phyloP scores from a whole-genome alignment of 2,113 vertebrate species.

The Apteryx mantelli region DNA sequence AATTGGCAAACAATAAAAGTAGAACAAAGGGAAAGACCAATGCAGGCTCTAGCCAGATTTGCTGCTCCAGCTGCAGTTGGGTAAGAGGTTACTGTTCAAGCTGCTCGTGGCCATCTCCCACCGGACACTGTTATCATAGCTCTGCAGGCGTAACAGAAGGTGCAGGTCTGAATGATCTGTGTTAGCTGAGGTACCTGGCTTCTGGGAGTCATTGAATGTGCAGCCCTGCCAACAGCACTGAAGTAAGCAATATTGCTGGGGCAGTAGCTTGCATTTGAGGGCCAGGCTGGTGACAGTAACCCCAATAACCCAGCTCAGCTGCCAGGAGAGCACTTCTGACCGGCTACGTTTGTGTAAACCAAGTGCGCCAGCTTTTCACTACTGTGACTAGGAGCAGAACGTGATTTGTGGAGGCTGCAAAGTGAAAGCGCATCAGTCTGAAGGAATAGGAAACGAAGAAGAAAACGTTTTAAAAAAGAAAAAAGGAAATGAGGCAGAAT shows the following conservation, averaged over 20 bases:
- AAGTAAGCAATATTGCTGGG: not conserved
- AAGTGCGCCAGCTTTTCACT: not conserved
- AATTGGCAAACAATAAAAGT: not conserved
- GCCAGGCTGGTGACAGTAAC: not conserved
- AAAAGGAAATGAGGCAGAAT: not conserved
- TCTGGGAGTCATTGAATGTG: not conserved
- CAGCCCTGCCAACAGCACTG: not conserved
- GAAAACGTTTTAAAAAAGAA: not conserved
- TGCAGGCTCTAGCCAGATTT: not conserved
- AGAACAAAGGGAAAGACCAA: not conserved
- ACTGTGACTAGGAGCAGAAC: not conserved
- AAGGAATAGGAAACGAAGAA: conserved; percentile 20
- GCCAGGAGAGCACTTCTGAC: not conserved
- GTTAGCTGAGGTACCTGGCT: not conserved
- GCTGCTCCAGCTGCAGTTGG: not conserved
- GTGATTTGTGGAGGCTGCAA: not conserved
- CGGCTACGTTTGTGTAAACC: not conserved
- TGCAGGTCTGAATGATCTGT: not conserved
- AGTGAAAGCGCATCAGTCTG: not conserved
- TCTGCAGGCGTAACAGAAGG: not conserved
- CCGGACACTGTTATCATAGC: not conserved
- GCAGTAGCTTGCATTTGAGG: not conserved
- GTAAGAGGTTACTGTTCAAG: not conserved
- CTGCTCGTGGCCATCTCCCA: not conserved
- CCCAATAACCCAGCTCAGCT: not conserved